Conservation (phyloP, 2,888 invertebrate genomes). For the Drosophila mettleri region DNA sequence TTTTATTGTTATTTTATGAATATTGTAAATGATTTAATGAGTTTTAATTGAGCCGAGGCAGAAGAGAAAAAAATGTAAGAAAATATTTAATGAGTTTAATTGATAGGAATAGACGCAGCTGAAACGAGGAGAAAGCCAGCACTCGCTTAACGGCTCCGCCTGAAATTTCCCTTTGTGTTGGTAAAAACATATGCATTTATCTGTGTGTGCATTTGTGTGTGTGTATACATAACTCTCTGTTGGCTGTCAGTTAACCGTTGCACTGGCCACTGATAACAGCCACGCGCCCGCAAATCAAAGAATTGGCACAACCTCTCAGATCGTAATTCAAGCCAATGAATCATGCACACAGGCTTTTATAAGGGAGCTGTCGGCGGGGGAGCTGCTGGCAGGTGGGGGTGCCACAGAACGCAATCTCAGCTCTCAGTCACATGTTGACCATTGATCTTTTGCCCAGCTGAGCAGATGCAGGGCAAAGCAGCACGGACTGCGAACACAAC, state of each 20-base stretch:
- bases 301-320: constrained; percentile 61
- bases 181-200: neutral
- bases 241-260: constrained; percentile 64
- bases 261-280: constrained; percentile 66
- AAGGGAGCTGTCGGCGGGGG: neutral
- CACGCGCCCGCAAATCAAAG: constrained; percentile 69
- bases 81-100: constrained; percentile 71
- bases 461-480: constrained; percentile 39
- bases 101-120: constrained; percentile 65
- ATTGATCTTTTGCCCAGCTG: constrained; percentile 63
- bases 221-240: constrained; percentile 1
- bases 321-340: constrained; percentile 73
- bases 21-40: constrained; percentile 79
- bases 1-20: constrained; percentile 74
- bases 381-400: neutral
- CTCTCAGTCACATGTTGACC: constrained; percentile 62
- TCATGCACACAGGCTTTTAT: constrained; percentile 50
- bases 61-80: constrained; percentile 16
- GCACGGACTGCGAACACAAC: constrained; percentile 18
- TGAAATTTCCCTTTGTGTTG: constrained; percentile 48
- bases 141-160: constrained; percentile 42
- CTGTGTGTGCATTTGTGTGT: neutral
- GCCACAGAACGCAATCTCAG: constrained; percentile 64
- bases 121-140: constrained; percentile 63
- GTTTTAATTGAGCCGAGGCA: constrained; percentile 69